Percentiles rank a stretch among this genome's conserved stretches.
Evolutionary conservation across 2,113 vertebrate genomes (phyloP).

Genomic region (Oreochromis aureus): DNA sequence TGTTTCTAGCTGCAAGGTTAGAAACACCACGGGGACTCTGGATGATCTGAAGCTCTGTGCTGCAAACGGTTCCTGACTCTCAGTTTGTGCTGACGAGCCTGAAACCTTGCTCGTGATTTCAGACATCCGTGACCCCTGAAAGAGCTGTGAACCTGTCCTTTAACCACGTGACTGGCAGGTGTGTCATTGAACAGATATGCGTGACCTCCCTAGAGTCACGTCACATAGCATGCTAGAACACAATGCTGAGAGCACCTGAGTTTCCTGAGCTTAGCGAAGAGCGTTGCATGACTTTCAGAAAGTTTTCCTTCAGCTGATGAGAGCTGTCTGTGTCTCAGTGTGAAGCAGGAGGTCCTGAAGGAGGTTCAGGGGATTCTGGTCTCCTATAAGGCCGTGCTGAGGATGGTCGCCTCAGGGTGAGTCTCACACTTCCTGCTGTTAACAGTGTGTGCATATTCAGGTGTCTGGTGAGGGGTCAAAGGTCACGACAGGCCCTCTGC

Average conservation of each 20-base stretch:
- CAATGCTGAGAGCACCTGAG: background rate
- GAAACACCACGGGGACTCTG: background rate
- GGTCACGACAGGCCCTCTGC: background rate
- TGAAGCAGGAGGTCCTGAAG: constrained; percentile 86
- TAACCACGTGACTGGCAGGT: background rate
- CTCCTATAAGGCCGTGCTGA: constrained; percentile 85
- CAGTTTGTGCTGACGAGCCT: background rate
- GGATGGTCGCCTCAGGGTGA: constrained; percentile 85
- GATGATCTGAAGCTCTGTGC: background rate
- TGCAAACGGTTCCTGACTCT: background rate
- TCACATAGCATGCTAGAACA: background rate
- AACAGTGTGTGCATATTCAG: background rate
- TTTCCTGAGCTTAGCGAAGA: background rate
- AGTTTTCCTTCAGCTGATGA: background rate
- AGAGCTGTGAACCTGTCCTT: background rate
- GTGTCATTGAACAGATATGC: too few relatives aligned
- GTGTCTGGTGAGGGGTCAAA: background rate
- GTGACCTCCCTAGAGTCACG: too few relatives aligned
- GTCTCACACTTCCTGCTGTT: constrained; percentile 20
- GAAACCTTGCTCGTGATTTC: background rate
- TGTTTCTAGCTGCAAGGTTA: background rate
- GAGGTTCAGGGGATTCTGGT: constrained; percentile 90
- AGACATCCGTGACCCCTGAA: background rate
- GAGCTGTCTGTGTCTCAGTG: constrained; percentile 57
- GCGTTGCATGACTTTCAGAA: background rate